Percentiles rank a stretch among this genome's conserved stretches.
Evolutionary conservation across 2,888 invertebrate species (phyloP).

Genomic region (Catocala fraxini): DNA sequence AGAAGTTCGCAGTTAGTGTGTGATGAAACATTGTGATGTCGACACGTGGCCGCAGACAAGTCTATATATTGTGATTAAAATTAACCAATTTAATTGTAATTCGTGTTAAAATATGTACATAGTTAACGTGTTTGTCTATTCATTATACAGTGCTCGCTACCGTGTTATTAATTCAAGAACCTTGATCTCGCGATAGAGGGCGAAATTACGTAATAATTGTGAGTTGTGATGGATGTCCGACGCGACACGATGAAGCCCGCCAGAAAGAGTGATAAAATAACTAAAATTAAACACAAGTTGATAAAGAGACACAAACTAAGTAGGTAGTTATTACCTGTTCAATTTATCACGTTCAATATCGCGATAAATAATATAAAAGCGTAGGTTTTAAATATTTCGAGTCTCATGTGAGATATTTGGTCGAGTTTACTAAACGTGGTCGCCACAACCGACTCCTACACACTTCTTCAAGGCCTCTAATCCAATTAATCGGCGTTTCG

Average conservation of each 20-base stretch:
- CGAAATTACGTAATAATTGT: constrained; percentile 54
- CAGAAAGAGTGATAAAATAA: constrained; percentile 75
- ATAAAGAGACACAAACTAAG: constrained; percentile 78
- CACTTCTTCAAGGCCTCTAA: constrained; percentile 69
- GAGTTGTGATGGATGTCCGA: constrained; percentile 64
- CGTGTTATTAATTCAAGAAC: constrained; percentile 50
- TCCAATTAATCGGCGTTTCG: constrained; percentile 64
- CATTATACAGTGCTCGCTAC: constrained; percentile 47
- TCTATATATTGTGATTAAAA: constrained; percentile 44
- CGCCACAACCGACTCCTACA: constrained; percentile 62
- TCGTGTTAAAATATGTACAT: constrained; percentile 36
- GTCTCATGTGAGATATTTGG: constrained; percentile 50
- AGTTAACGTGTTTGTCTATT: constrained; percentile 39
- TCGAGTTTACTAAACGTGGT: constrained; percentile 64
- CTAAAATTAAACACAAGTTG: constrained; percentile 79
- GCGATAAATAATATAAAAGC: constrained; percentile 20
- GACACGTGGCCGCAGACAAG: constrained; percentile 69
- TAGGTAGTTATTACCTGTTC: constrained; percentile 61
- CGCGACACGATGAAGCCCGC: constrained; percentile 69
- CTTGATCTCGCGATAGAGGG: constrained; percentile 60
- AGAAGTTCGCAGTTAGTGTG: constrained; percentile 66
- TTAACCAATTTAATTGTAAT: constrained; percentile 21
- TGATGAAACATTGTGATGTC: constrained; percentile 69
- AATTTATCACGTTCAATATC: constrained; percentile 34
- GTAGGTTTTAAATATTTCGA: constrained; percentile 28